Conservation (phyloP, 2,797 vertebrate genomes). For the Aphelocoma californica region DNA sequence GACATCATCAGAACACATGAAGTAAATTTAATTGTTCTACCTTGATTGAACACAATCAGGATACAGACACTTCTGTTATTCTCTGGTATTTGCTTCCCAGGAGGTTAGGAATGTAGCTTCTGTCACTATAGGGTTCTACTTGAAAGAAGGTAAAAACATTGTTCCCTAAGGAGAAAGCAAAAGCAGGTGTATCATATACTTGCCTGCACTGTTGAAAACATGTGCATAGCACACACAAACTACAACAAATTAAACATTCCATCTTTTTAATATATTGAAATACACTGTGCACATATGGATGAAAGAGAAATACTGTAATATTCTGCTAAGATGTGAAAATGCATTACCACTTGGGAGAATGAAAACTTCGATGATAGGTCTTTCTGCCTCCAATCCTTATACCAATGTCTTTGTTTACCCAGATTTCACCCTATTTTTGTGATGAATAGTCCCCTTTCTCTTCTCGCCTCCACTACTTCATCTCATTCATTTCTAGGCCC, state of each 20-base stretch:
- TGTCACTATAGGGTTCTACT: constrained; percentile 38
- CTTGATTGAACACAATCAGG: constrained; percentile 54
- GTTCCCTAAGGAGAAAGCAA: constrained; percentile 52
- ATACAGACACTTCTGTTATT: constrained; percentile 51
- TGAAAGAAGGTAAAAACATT: constrained; percentile 39
- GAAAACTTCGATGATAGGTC: neutral
- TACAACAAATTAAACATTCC: constrained; percentile 14
- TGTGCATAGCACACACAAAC: neutral
- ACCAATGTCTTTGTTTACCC: neutral
- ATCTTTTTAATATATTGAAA: constrained; percentile 8
- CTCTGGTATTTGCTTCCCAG: constrained; percentile 52
- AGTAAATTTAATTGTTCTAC: constrained; percentile 70
- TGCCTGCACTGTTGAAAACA: constrained; percentile 22
- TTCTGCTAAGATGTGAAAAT: neutral
- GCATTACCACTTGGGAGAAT: neutral
- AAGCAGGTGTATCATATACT: constrained; percentile 59
- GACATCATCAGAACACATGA: constrained; percentile 61
- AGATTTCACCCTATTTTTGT: neutral
- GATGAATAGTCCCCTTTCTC: neutral
- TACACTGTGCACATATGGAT: neutral
- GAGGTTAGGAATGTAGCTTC: constrained; percentile 25
- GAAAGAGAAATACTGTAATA: neutral
- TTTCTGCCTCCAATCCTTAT: neutral
- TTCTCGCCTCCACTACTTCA: neutral
- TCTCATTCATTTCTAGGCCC: neutral